A percentile compares a stretch with the other conserved stretches of the same genome.
Conservation (phyloP, 2,797 vertebrate genomes). For the Schizopygopsis malacanthus region DNA sequence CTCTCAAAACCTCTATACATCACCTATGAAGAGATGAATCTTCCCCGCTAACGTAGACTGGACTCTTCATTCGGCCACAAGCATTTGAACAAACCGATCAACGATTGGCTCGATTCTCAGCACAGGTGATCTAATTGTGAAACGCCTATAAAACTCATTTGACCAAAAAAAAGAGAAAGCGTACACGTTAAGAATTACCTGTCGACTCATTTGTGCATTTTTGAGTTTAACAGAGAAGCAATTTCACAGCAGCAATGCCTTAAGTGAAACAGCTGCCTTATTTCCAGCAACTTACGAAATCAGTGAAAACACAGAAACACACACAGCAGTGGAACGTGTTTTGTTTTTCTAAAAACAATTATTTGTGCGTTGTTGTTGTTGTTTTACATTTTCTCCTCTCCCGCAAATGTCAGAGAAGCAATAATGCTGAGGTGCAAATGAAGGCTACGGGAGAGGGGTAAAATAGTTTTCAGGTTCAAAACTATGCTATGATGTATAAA, state of each 20-base stretch:
- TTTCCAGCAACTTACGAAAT: slow-evolving; percentile 57
- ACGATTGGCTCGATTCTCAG: slow-evolving; percentile 45
- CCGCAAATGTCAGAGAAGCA: slow-evolving; percentile 65
- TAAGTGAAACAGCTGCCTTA: slow-evolving; percentile 78
- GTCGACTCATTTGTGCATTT: background rate
- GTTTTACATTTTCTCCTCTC: slow-evolving; percentile 22
- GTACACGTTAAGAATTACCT: background rate
- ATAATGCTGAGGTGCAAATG: slow-evolving; percentile 72
- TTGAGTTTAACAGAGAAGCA: slow-evolving; percentile 59
- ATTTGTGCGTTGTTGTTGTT: slow-evolving; percentile 27
- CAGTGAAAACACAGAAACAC: background rate
- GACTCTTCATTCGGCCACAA: slow-evolving; percentile 27
- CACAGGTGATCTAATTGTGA: slow-evolving; percentile 20
- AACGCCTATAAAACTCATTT: background rate
- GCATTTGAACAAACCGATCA: slow-evolving; percentile 23
- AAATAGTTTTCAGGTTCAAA: slow-evolving; percentile 70
- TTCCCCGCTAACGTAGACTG: slow-evolving; percentile 4
- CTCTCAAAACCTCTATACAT: slow-evolving; percentile 59
- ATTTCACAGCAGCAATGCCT: slow-evolving; percentile 81
- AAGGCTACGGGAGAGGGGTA: slow-evolving; percentile 62
- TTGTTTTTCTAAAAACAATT: slow-evolving; percentile 11
- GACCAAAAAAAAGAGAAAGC: background rate
- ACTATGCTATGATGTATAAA: slow-evolving; percentile 81
- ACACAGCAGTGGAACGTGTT: slow-evolving; percentile 22
- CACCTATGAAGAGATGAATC: slow-evolving; percentile 50